phyloP scores from a whole-genome alignment of 1,140 invertebrate genomes.

The Matsumurasca onukii region DNA sequence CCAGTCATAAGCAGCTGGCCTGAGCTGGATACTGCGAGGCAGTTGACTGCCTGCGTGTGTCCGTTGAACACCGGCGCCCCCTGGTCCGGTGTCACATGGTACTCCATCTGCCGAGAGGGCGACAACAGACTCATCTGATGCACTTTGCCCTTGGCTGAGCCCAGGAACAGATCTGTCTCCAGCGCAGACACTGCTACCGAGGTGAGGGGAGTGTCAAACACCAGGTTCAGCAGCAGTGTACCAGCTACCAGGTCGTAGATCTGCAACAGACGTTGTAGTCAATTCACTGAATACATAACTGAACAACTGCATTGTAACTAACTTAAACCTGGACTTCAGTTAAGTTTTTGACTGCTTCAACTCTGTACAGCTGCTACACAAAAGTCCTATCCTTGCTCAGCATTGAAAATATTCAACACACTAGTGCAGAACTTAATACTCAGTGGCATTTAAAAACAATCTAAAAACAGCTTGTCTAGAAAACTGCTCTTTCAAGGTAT shows the following conservation, averaged over 20 bases:
- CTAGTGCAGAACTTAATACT: too few relatives aligned
- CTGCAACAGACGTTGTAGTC: too few relatives aligned
- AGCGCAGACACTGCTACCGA: conserved; percentile 66
- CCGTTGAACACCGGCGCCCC: conserved; percentile 55
- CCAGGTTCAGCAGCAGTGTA: conserved; percentile 64
- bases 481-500: too few relatives aligned
- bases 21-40: conserved; percentile 69
- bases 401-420: too few relatives aligned
- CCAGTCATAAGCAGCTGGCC: conserved; percentile 64
- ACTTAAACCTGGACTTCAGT: too few relatives aligned
- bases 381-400: too few relatives aligned
- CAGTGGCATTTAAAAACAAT: too few relatives aligned
- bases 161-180: conserved; percentile 73
- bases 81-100: conserved; percentile 58
- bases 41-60: conserved; percentile 66
- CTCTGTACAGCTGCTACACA: too few relatives aligned
- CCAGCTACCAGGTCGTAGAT: conserved; percentile 74
- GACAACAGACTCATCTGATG: conserved; percentile 64
- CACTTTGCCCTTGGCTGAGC: conserved; percentile 68
- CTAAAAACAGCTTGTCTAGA: too few relatives aligned
- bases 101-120: conserved; percentile 63
- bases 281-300: too few relatives aligned
- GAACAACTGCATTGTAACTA: too few relatives aligned
- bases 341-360: too few relatives aligned
- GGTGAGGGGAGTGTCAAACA: conserved; percentile 70